Evolutionary conservation across 2,888 invertebrate genomes (phyloP), one percentile per base, ranked within the genome.

Genomic region (Caenorhabditis sp.): DNA sequence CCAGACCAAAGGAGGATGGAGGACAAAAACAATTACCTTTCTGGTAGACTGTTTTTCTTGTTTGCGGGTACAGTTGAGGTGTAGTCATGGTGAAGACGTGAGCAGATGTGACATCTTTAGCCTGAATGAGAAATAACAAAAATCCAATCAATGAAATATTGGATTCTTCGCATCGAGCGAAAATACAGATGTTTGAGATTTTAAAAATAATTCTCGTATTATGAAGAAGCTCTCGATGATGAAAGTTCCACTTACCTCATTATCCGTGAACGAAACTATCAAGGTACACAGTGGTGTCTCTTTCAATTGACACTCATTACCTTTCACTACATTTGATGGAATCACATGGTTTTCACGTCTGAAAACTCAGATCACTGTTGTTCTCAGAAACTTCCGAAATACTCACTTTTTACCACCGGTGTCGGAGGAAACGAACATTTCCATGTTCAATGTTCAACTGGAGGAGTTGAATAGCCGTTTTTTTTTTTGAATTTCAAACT

Each of bases 11-110:
- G 7, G 26, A 6, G 8, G 12, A 22, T 6, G 26, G n/a, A 35
- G 31, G 6, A 31, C 10, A 41, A 56, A 26, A 22, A 6, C 26
- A 22, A n/a, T 49, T 66, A 75, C 75, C 75, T 14, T 61, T 76
- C 51, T 61, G 51, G 28, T 76, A 76, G 22, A 85, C 82, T 14
- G 86, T 86, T 70, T 76, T 83, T n/a, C 86, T 72, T 5, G 87
- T 86, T 63, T 87, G 87, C 12, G 87, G 87, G 58, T 87, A 87
- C 5, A 82, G 68, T 69, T 82, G 85, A 19, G 86, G 86, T 44
- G 83, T 82, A 16, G 77, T 84, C 26, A 80, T 82, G 47, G 82
- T 69, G 75, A 87, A 87, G 31, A 87, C 86, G 74, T 87, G 85
- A 16, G 83, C 73, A 22, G 86, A 83, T 1, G 87, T 87, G 12